Evolutionary conservation across 2,113 vertebrate genomes (phyloP).

Genomic region (Typhlomys cinereus): DNA sequence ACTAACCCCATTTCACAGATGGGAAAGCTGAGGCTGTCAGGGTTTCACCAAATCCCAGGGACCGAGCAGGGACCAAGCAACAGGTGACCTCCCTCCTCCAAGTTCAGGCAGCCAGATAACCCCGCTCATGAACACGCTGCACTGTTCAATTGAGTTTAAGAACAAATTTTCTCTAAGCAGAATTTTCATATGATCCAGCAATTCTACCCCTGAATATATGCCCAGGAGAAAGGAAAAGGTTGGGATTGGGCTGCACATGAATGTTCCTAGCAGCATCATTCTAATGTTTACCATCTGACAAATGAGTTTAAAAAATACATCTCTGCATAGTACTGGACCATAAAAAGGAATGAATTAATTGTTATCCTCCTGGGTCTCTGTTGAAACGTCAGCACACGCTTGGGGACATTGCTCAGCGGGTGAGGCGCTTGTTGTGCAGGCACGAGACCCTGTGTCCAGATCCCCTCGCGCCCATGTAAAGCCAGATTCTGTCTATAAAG

Average conservation of each 20-base stretch:
- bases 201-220: conserved; percentile 26
- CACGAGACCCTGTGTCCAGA: too few relatives aligned
- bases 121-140: background rate
- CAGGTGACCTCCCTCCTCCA: background rate
- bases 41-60: background rate
- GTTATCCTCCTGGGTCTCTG: background rate
- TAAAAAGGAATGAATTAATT: conserved; percentile 26
- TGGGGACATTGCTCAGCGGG: too few relatives aligned
- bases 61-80: background rate
- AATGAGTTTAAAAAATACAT: background rate
- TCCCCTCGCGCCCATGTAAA: too few relatives aligned
- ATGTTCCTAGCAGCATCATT: background rate
- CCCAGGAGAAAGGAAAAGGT: conserved; percentile 26
- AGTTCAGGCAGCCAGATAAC: background rate
- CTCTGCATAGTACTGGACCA: background rate
- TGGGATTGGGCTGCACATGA: background rate
- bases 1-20: background rate
- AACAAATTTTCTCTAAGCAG: conserved; percentile 25
- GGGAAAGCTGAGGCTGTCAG: conserved; percentile 11
- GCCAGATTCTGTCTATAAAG: too few relatives aligned
- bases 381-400: too few relatives aligned
- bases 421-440: too few relatives aligned
- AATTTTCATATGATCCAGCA: conserved; percentile 26
- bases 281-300: background rate
- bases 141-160: conserved; percentile 21